A percentile compares a stretch with the other conserved stretches of the same genome.
Conservation (phyloP, 2,797 vertebrate species). For the Cynopterus sphinx region DNA sequence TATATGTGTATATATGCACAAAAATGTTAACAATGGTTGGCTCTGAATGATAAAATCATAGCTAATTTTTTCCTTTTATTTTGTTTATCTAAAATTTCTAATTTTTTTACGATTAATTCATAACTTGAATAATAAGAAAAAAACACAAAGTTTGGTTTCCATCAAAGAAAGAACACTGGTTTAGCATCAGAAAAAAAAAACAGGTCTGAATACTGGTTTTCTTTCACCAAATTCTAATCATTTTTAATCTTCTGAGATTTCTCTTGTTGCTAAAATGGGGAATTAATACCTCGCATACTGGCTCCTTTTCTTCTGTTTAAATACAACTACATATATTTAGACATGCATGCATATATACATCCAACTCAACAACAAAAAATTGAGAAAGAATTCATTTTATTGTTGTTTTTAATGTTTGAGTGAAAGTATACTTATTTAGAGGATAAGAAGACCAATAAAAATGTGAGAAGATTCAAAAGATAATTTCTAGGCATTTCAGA, state of each 20-base stretch:
- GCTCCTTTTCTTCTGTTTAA: not conserved
- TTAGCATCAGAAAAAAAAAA: not conserved
- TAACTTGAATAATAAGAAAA: not conserved
- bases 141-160: constrained; percentile 5
- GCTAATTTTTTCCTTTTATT: not conserved
- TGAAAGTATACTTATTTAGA: not conserved
- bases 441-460: not conserved
- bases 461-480: not conserved
- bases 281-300: not conserved
- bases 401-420: not conserved
- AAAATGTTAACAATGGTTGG: not conserved
- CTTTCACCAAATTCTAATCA: not conserved
- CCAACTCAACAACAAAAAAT: not conserved
- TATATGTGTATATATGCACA: not conserved
- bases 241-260: not conserved
- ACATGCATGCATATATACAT: not conserved
- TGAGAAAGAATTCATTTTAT: not conserved
- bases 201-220: not conserved
- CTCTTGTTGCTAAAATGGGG: not conserved
- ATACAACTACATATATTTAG: not conserved
- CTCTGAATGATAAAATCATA: not conserved
- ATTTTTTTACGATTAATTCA: not conserved
- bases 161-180: not conserved
- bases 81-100: not conserved
- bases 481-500: not conserved